phyloP scores from a whole-genome alignment of 2,797 vertebrate genomes.

The Craterocephalus amniculus region DNA sequence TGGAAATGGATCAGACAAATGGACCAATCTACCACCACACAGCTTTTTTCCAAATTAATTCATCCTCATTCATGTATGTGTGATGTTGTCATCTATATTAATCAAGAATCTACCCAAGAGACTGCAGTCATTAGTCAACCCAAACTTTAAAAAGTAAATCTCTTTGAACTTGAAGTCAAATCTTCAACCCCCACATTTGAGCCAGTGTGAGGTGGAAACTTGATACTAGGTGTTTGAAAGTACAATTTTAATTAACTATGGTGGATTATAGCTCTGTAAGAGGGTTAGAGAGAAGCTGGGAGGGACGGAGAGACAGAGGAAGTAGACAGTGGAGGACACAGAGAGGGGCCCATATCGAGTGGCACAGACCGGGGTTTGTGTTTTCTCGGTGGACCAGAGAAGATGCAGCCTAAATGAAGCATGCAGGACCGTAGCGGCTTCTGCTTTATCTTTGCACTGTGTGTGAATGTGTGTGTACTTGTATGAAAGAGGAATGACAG shows the following conservation, averaged over 20 bases:
- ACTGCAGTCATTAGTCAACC: slow-evolving; percentile 18
- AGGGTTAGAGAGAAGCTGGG: slow-evolving; percentile 18
- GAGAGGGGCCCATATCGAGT: slow-evolving; percentile 49
- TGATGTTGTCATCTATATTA: slow-evolving; percentile 26
- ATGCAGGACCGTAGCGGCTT: slow-evolving; percentile 58
- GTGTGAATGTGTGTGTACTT: slow-evolving; percentile 42
- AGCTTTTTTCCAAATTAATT: slow-evolving; percentile 11
- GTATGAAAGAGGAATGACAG: slow-evolving; percentile 32
- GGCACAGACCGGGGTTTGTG: slow-evolving; percentile 76
- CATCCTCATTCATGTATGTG: slow-evolving; percentile 19
- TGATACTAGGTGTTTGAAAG: slow-evolving; percentile 18
- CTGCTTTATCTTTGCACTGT: slow-evolving; percentile 56
- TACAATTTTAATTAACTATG: slow-evolving; percentile 1
- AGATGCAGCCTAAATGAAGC: slow-evolving; percentile 78
- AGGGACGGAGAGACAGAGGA: slow-evolving; percentile 10
- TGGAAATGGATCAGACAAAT: slow-evolving; percentile 55
- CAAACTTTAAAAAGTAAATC: slow-evolving; percentile 24
- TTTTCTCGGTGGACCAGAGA: slow-evolving; percentile 83
- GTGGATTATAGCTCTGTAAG: slow-evolving; percentile 2
- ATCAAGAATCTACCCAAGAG: background rate
- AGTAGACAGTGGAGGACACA: slow-evolving; percentile 39
- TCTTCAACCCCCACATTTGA: slow-evolving; percentile 14
- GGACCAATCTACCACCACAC: slow-evolving; percentile 35
- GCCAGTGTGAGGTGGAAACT: slow-evolving; percentile 21
- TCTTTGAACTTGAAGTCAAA: slow-evolving; percentile 4